Evolutionary conservation across 37 sponge, comb jelly and placozoan species (phyloP).

Genomic region (Lycopodina hypogea): DNA sequence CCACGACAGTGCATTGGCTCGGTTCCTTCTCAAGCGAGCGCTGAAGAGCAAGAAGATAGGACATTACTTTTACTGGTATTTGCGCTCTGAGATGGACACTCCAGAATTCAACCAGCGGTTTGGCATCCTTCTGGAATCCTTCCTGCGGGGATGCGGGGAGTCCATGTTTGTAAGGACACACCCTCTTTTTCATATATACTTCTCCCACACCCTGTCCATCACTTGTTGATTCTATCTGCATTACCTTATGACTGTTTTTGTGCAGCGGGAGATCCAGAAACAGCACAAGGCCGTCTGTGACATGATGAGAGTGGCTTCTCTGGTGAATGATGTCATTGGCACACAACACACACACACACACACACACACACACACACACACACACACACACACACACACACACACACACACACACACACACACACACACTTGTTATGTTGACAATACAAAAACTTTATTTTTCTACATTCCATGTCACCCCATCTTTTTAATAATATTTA

Average conservation of each 20-base stretch:
- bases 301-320: slow-evolving; percentile 52
- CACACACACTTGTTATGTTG: too few relatives aligned
- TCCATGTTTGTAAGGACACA: slow-evolving; percentile 66
- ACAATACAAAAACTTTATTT: too few relatives aligned
- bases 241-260: neutral
- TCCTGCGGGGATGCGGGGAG: slow-evolving; percentile 84
- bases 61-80: slow-evolving; percentile 94
- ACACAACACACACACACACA: neutral
- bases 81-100: slow-evolving; percentile 87
- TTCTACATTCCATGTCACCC: neutral
- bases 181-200: neutral
- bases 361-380: too few relatives aligned
- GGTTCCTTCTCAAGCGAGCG: slow-evolving; percentile 79
- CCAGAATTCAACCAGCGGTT: slow-evolving; percentile 85
- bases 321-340: slow-evolving; percentile 46
- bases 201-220: slow-evolving; percentile 8
- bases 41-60: slow-evolving; percentile 84
- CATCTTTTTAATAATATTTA: too few relatives aligned
- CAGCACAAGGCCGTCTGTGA: slow-evolving; percentile 67
- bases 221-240: too few relatives aligned
- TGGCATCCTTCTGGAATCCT: slow-evolving; percentile 87
- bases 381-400: too few relatives aligned
- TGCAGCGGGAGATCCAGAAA: slow-evolving; percentile 62
- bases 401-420: too few relatives aligned
- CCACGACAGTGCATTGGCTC: slow-evolving; percentile 81